These are phyloP conservation scores for Ametastegia equiseti DNA, from an alignment of 2,888 invertebrate genomes.

Conservation along the genomic window DNA sequence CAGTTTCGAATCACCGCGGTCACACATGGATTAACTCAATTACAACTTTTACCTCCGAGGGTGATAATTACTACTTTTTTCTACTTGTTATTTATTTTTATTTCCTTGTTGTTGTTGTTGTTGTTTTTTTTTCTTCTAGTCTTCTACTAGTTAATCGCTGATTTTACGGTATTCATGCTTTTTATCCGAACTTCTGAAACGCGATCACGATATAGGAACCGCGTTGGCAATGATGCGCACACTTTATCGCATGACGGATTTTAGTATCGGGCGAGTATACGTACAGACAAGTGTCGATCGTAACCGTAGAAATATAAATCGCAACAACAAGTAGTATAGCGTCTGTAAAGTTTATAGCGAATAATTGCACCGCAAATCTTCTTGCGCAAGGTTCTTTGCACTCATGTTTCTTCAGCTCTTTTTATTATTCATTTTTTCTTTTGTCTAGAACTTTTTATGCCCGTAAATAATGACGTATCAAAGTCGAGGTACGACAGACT, in stretches of 20 bases:
- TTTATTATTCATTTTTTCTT: background rate
- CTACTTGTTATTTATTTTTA: background rate
- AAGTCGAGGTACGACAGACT: background rate
- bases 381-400: background rate
- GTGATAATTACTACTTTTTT: background rate
- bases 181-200: background rate
- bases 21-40: background rate
- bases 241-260: background rate
- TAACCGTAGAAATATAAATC: slow-evolving; percentile 26
- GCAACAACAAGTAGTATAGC: slow-evolving; percentile 1
- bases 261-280: background rate
- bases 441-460: background rate
- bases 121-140: too few species aligned
- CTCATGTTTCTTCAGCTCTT: background rate
- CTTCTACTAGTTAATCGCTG: background rate
- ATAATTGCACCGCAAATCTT: background rate
- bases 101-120: too few species aligned
- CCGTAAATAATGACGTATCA: slow-evolving; percentile 17
- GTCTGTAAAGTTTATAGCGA: slow-evolving; percentile 9
- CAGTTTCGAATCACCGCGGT: background rate
- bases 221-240: background rate
- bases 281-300: background rate
- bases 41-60: background rate
- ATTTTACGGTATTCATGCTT: background rate
- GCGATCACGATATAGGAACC: background rate